These are phyloP conservation scores for Helicoverpa zea DNA, from an alignment of 1,140 invertebrate species.

Conservation along the genomic window DNA sequence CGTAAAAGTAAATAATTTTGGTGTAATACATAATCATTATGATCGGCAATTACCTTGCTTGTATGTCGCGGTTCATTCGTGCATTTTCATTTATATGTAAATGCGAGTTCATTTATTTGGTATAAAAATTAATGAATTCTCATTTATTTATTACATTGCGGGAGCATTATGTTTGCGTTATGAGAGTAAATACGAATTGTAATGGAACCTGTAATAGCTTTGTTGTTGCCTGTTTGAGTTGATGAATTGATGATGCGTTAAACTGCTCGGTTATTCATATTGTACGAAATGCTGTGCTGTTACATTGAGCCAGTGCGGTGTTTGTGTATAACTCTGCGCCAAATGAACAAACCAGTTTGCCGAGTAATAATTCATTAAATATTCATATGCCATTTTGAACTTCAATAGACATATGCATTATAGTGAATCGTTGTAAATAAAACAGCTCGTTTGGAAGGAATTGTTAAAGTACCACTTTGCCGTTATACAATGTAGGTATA, in stretches of 20 bases:
- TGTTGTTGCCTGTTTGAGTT: conserved; percentile 3
- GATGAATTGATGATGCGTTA: conserved; percentile 2
- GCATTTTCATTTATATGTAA: conserved; percentile 9
- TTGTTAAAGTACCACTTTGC: neutral
- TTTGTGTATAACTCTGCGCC: neutral
- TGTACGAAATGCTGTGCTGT: conserved; percentile 7
- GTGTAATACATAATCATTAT: neutral
- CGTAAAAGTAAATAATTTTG: too few relatives aligned
- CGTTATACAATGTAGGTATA: neutral
- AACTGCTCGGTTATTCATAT: conserved; percentile 10
- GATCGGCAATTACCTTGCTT: neutral
- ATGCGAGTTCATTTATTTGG: neutral
- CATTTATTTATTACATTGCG: neutral
- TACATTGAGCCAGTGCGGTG: neutral
- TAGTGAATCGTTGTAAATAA: conserved; percentile 5
- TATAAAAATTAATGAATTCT: neutral
- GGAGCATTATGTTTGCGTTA: neutral
- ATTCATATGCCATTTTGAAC: conserved; percentile 5
- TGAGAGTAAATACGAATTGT: neutral
- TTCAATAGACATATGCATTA: neutral
- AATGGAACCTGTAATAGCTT: neutral
- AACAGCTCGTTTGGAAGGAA: neutral
- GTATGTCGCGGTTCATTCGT: neutral
- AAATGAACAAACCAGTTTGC: conserved; percentile 30
- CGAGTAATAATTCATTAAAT: neutral